Percentiles rank a stretch among this genome's conserved stretches.
phyloP scores from a whole-genome alignment of 1,140 invertebrate genomes.

The Drosophila orosa region DNA sequence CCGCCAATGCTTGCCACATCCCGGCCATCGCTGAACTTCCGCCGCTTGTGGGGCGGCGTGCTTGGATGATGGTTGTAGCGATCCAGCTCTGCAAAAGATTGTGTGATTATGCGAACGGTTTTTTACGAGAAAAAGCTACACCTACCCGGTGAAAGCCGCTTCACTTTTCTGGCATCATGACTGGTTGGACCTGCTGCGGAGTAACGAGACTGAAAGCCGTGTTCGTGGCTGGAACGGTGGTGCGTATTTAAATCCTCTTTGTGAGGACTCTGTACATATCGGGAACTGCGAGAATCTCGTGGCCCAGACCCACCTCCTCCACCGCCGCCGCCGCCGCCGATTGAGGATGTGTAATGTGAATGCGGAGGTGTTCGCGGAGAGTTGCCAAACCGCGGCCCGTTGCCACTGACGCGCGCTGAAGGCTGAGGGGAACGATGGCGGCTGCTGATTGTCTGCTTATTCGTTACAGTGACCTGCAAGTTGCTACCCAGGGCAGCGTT shows the following conservation, averaged over 20 bases:
- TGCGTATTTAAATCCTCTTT: slow-evolving; percentile 68
- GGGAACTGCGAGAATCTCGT: slow-evolving; percentile 63
- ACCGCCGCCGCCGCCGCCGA: slow-evolving; percentile 16
- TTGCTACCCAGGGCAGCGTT: slow-evolving; percentile 48
- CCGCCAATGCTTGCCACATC: slow-evolving; percentile 36
- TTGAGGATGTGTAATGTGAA: slow-evolving; percentile 54
- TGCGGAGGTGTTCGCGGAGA: slow-evolving; percentile 81
- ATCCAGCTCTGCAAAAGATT: slow-evolving; percentile 51
- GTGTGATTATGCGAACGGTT: neutral
- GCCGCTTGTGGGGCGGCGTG: slow-evolving; percentile 77
- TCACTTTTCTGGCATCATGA: slow-evolving; percentile 58
- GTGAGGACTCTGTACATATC: slow-evolving; percentile 69
- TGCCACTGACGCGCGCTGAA: slow-evolving; percentile 43
- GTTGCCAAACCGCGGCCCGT: slow-evolving; percentile 58
- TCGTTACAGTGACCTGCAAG: slow-evolving; percentile 76
- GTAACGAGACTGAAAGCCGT: slow-evolving; percentile 63
- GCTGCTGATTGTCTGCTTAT: slow-evolving; percentile 53
- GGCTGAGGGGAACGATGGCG: slow-evolving; percentile 72
- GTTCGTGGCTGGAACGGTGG: slow-evolving; percentile 57
- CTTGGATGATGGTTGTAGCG: slow-evolving; percentile 75
- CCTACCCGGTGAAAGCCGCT: slow-evolving; percentile 66
- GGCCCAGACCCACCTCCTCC: slow-evolving; percentile 13
- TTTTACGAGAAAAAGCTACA: neutral
- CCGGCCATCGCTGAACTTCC: slow-evolving; percentile 72
- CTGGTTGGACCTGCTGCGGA: slow-evolving; percentile 41